Evolutionary conservation across 1,140 invertebrate species (phyloP).

Genomic region (Oryctes rhinoceros): DNA sequence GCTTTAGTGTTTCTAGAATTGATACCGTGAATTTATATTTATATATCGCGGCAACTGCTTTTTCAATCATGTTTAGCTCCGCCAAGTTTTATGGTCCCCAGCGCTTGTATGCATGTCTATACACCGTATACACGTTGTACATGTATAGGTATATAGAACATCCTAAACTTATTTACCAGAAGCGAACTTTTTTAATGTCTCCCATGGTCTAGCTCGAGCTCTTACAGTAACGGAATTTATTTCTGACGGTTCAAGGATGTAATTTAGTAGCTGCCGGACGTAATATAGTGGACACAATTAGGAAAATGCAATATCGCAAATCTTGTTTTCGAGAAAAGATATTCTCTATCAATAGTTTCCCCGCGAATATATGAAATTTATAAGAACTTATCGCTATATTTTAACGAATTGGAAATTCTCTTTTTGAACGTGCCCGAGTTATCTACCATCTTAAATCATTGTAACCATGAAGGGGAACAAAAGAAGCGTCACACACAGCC

Average conservation of each 20-base stretch:
- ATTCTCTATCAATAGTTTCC: not conserved
- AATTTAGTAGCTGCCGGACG: conserved; percentile 12
- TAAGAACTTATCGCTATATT: not conserved
- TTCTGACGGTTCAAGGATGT: not conserved
- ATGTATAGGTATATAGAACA: not conserved
- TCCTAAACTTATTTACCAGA: conserved; percentile 6
- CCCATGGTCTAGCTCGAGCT: not conserved
- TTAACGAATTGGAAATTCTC: not conserved
- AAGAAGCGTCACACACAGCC: conserved; percentile 16
- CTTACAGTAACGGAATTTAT: not conserved
- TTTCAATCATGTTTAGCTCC: conserved; percentile 32
- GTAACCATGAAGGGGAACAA: conserved; percentile 24
- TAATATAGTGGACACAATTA: conserved; percentile 17
- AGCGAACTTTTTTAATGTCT: conserved; percentile 5
- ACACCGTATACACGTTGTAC: not conserved
- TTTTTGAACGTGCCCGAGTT: not conserved
- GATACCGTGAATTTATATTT: conserved; percentile 20
- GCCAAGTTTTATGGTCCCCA: conserved; percentile 18
- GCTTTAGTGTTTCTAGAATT: not conserved
- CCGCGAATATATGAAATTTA: not conserved
- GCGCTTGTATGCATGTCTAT: not conserved
- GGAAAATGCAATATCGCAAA: conserved; percentile 13
- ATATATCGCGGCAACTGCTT: conserved; percentile 13
- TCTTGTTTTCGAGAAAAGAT: not conserved
- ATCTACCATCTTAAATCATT: conserved; percentile 26